Conservation (phyloP, 2,113 vertebrate genomes). For the crab-eating macaque (Macaca fascicularis) region T2T-MFA8v1.1 NC_088379.1:96753001-96753500, state of each 20-base stretch:
- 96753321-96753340: neutral
- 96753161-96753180: conserved; percentile 13
- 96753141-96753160: neutral
- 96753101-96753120: conserved; percentile 40
- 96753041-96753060: conserved; percentile 42
- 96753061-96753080: conserved; percentile 62
- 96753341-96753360: no score
- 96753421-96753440: no score
- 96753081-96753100: conserved; percentile 17
- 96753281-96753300: neutral
- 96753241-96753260: neutral
- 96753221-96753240: conserved; percentile 40
- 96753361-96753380: no score
- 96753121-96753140: conserved; percentile 68
- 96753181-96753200: conserved; percentile 46
- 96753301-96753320: neutral
- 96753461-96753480: no score
- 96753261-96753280: neutral
- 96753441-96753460: no score
- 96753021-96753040: conserved; percentile 9
- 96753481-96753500: no score
- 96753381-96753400: no score
- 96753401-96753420: no score
- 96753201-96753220: conserved; percentile 5
- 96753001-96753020: conserved; percentile 17